Evolutionary conservation across 2,797 vertebrate species (phyloP).

Genomic region (Melanotaenia parkinsoni): DNA sequence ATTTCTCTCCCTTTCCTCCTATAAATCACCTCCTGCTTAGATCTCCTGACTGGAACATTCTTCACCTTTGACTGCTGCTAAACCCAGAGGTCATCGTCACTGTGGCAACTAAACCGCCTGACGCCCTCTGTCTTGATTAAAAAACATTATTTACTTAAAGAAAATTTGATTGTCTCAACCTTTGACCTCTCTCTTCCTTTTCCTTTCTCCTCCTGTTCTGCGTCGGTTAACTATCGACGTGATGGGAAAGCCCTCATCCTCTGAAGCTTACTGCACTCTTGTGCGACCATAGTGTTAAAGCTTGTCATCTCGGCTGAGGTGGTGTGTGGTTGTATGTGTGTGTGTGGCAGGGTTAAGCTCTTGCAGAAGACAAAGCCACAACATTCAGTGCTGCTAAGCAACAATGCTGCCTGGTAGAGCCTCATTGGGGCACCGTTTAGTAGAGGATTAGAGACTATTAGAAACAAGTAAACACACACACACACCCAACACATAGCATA

Average conservation of each 20-base stretch:
- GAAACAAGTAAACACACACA: constrained; percentile 60
- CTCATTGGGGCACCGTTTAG: constrained; percentile 76
- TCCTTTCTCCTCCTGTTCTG: constrained; percentile 25
- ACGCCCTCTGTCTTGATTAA: constrained; percentile 71
- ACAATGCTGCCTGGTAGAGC: constrained; percentile 75
- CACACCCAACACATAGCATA: constrained; percentile 13
- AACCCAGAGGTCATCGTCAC: constrained; percentile 61
- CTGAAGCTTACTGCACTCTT: constrained; percentile 39
- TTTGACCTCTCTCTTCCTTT: constrained; percentile 59
- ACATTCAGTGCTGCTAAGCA: constrained; percentile 77
- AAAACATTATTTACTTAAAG: constrained; percentile 70
- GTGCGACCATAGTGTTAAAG: constrained; percentile 47
- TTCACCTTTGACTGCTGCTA: constrained; percentile 68
- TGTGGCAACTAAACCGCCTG: constrained; percentile 64
- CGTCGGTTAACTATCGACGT: constrained; percentile 47
- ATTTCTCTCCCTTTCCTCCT: constrained; percentile 11
- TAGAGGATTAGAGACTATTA: constrained; percentile 74
- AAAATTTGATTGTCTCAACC: constrained; percentile 67
- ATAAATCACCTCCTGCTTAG: constrained; percentile 67
- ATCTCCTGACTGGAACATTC: constrained; percentile 75
- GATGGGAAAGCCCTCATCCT: constrained; percentile 48
- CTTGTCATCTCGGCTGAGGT: constrained; percentile 62
- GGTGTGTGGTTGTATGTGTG: constrained; percentile 34
- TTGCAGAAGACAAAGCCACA: constrained; percentile 81
- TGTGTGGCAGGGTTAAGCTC: constrained; percentile 78